Base-by-base conservation (phyloP, 2,113 vertebrate genomes). In the Pogonocichla stellata region DNA sequence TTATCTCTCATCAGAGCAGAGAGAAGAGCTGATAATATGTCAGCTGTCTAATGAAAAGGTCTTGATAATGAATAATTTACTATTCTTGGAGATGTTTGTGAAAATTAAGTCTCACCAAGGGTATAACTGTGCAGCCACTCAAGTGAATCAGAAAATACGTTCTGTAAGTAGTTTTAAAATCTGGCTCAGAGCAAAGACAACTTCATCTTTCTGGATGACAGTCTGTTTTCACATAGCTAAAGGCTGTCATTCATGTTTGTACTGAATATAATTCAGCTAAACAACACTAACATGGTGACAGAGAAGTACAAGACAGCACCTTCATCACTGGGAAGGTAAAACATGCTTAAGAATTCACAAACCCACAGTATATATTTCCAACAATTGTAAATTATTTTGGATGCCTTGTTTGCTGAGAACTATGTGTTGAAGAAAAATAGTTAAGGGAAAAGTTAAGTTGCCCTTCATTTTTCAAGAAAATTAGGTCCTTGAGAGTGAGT, bases 21-120 rank as follows among this genome's bases (percentile, higher is more conserved):
- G 23, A 86, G 51, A 83, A 72, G 69, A 90, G 64, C 57, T 80
- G 85, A 64, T 86, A 93, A 70, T 60, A 89, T 77, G 67, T 60
- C 51, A 88, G 51, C 64, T 66, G 34, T 67, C 71, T 88, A 97
- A 92, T 93, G 71, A 91, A 95, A 86, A 96, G 75, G 85, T 94
- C 93, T 94, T 78, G 48, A 56, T 95, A 94, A 92, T 93, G 72
- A 96, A 93, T 93, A 95, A 94, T 95, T 93, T 95, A 88, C 88
- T 95, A 91, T 95, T 94, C 91, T 66, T 86, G 74, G 81, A 64
- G 58, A 64, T 71, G 71, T 92, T 94, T 83, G 84, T 90, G 90
- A 94, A 94, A 95, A 95, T 90, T 62, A 62, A 74, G 31, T 83
- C 71, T 90, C 60, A 93, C 60, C 56, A 84, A 88, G 56, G 47